Conservation (phyloP, 2,888 invertebrate species). For the Rotaria magnacalcarata region DNA sequence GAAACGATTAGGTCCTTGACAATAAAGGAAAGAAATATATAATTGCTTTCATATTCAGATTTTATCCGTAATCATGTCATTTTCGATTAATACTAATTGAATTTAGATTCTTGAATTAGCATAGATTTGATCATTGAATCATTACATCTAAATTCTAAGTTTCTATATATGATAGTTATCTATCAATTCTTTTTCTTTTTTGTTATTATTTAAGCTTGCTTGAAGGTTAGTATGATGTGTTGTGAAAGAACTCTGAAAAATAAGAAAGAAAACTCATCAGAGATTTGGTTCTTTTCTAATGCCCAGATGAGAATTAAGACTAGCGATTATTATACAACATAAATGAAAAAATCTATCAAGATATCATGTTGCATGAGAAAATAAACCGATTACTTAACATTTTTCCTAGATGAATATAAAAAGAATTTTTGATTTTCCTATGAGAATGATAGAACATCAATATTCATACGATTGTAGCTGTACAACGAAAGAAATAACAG, state of each 20-base stretch:
- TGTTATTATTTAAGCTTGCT: too few relatives aligned
- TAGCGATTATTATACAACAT: too few relatives aligned
- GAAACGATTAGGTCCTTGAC: background rate
- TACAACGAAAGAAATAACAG: background rate
- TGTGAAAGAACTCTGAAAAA: too few relatives aligned
- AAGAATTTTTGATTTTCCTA: background rate
- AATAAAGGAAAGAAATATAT: background rate
- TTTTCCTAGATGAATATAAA: too few relatives aligned
- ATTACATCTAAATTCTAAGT: background rate
- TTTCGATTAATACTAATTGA: background rate
- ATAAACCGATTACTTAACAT: too few relatives aligned
- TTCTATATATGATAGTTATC: background rate
- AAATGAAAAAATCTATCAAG: too few relatives aligned
- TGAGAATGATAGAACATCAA: background rate
- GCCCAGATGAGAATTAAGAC: too few relatives aligned
- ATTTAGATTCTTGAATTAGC: background rate
- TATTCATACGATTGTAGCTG: background rate
- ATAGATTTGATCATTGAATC: background rate
- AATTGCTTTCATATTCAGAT: background rate
- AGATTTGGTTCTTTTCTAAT: too few relatives aligned
- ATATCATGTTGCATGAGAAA: too few relatives aligned
- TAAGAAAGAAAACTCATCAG: too few relatives aligned
- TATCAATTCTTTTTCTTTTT: too few relatives aligned
- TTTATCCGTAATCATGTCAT: background rate
- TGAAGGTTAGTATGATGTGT: too few relatives aligned